A percentile compares a stretch with the other conserved stretches of the same genome.
Evolutionary conservation across 2,888 invertebrate genomes (phyloP).

Genomic region (Panzeria rudis): DNA sequence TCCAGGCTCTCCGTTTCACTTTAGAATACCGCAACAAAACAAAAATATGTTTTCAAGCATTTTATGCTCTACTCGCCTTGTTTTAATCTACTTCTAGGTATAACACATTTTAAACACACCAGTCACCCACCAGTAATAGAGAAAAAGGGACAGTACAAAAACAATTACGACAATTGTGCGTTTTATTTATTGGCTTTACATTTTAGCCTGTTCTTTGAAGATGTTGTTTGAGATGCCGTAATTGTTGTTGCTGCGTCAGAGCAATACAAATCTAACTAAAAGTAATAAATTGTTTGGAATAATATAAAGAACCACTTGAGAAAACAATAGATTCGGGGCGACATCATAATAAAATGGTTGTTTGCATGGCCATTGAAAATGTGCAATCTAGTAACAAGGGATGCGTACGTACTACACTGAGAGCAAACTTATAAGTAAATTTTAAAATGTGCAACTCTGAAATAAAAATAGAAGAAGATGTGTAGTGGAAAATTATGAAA

Average conservation of each 20-base stretch:
- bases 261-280: conserved; percentile 71
- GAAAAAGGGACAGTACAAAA: conserved; percentile 27
- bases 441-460: neutral
- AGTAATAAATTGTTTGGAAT: conserved; percentile 48
- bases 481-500: no score
- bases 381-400: conserved; percentile 31
- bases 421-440: neutral
- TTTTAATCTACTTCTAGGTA: conserved; percentile 54
- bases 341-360: conserved; percentile 71
- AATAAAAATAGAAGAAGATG: no score
- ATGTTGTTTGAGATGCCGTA: conserved; percentile 26
- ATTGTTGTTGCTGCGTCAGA: conserved; percentile 26
- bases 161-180: conserved; percentile 33
- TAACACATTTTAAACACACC: conserved; percentile 52
- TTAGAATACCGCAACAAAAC: conserved; percentile 43
- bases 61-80: conserved; percentile 32
- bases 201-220: neutral
- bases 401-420: conserved; percentile 26
- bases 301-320: conserved; percentile 69
- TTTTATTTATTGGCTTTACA: conserved; percentile 28
- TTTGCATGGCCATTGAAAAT: conserved; percentile 66
- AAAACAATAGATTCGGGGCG: conserved; percentile 69
- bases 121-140: neutral
- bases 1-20: conserved; percentile 1
- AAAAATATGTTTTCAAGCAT: neutral